phyloP scores from a whole-genome alignment of 2,888 invertebrate species.

The Synanthedon myopaeformis region DNA sequence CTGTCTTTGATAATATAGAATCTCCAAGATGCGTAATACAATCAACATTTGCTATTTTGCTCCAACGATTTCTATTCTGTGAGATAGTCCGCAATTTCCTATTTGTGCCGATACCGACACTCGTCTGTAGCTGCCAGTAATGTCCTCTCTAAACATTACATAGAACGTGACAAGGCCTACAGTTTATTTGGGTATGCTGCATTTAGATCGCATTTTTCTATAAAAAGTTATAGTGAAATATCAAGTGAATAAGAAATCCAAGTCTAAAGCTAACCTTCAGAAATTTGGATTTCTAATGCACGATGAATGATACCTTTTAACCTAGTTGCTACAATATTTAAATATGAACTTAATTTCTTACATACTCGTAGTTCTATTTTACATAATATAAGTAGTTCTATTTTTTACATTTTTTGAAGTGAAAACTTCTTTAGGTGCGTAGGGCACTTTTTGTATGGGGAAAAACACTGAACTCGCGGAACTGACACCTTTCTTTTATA shows the following conservation, averaged over 20 bases:
- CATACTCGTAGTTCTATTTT: too few species aligned
- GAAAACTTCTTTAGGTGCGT: too few species aligned
- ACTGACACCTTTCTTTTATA: too few species aligned
- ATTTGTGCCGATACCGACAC: neutral
- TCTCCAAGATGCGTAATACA: too few species aligned
- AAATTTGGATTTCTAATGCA: neutral
- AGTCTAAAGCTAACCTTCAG: neutral
- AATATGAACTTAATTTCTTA: too few species aligned
- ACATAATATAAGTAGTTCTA: too few species aligned
- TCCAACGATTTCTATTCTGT: neutral
- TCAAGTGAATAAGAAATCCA: neutral
- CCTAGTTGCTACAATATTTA: too few species aligned
- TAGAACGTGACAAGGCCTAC: neutral
- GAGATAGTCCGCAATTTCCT: neutral
- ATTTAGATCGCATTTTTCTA: neutral
- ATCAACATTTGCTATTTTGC: too few species aligned
- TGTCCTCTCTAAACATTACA: neutral
- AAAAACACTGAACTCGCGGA: too few species aligned
- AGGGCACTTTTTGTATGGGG: too few species aligned
- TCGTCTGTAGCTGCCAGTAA: neutral
- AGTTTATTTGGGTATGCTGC: neutral
- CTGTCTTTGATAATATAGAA: too few species aligned
- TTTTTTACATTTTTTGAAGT: too few species aligned
- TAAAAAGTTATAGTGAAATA: neutral
- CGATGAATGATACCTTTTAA: neutral